Percentiles rank a stretch among this genome's conserved stretches.
Conservation (phyloP, 2,113 vertebrate genomes). For the Onychostruthus taczanowskii region DNA sequence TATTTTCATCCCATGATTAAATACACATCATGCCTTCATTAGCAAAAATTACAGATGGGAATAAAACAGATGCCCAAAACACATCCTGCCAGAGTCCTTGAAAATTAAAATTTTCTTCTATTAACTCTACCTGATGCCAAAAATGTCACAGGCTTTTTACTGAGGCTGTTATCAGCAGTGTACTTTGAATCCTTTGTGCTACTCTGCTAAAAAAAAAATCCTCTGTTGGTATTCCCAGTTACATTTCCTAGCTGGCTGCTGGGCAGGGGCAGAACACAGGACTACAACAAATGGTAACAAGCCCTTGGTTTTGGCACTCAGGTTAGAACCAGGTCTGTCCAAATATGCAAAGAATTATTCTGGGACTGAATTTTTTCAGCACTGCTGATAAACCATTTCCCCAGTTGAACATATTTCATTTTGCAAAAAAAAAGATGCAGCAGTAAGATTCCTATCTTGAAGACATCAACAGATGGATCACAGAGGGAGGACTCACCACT, state of each 20-base stretch:
- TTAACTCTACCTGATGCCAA: background rate
- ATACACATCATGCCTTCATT: background rate
- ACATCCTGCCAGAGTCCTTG: background rate
- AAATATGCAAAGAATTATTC: background rate
- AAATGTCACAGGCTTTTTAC: background rate
- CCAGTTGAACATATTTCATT: background rate
- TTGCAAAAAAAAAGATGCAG: background rate
- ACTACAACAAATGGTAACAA: background rate
- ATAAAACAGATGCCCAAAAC: background rate
- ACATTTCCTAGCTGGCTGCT: background rate
- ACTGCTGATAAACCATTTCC: background rate
- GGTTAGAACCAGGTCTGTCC: background rate
- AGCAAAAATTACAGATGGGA: background rate
- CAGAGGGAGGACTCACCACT: background rate
- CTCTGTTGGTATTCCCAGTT: background rate
- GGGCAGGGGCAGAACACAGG: background rate
- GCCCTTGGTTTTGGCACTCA: background rate
- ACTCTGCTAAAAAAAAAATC: background rate
- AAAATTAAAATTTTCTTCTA: background rate
- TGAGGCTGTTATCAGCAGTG: background rate
- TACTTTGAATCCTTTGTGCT: background rate
- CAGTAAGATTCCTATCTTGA: background rate
- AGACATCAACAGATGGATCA: background rate
- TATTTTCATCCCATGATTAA: slow-evolving; percentile 22
- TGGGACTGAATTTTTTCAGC: background rate